These are phyloP conservation scores for Sapajus apella DNA, from an alignment of 2,113 vertebrate genomes.

Conservation along the genomic window DNA sequence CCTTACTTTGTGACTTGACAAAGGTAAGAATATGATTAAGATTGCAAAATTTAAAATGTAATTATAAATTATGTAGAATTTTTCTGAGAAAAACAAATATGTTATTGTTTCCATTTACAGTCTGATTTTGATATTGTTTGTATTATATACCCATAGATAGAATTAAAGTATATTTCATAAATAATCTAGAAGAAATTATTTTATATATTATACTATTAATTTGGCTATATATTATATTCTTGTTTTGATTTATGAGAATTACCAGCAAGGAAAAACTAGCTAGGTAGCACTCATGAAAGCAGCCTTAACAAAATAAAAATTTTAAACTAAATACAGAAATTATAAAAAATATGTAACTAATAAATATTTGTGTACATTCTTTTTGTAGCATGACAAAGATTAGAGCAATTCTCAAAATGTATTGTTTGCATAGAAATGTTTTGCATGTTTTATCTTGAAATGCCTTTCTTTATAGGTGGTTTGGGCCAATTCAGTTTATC, in stretches of 20 bases:
- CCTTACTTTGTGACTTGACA: not conserved
- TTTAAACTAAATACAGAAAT: conserved; percentile 15
- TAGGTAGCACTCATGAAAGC: not conserved
- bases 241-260: conserved; percentile 17
- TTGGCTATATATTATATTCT: not conserved
- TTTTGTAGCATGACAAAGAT: not conserved
- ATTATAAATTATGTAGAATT: not conserved
- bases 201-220: not conserved
- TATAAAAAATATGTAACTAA: not conserved
- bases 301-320: conserved; percentile 14
- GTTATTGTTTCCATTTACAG: not conserved
- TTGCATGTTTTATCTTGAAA: conserved; percentile 38
- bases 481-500: conserved; percentile 75
- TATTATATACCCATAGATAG: not conserved
- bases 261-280: not conserved
- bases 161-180: conserved; percentile 32
- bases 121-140: not conserved
- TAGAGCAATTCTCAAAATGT: not conserved
- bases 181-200: not conserved
- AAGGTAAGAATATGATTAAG: not conserved
- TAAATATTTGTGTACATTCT: not conserved
- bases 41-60: not conserved
- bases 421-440: not conserved
- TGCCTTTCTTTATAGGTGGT: conserved; percentile 71
- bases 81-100: conserved; percentile 4